These are phyloP conservation scores for Rhagonycha lutea DNA, from an alignment of 2,888 invertebrate species.

Conservation along the genomic window DNA sequence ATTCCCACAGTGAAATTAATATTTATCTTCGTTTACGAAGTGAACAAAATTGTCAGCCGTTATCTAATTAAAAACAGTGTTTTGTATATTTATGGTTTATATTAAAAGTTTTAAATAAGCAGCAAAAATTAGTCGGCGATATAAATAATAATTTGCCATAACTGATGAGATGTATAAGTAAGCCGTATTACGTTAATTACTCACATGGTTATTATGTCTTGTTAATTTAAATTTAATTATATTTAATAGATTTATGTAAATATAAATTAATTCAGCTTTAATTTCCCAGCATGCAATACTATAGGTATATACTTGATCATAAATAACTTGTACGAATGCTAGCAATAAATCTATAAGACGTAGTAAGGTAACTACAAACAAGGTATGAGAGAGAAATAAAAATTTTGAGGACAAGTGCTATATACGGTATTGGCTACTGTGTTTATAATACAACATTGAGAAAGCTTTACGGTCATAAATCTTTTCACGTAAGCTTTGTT, in stretches of 20 bases:
- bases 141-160: neutral
- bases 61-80: neutral
- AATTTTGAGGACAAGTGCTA: slow-evolving; percentile 56
- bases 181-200: neutral
- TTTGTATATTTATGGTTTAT: neutral
- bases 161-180: neutral
- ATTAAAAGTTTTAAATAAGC: neutral
- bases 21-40: neutral
- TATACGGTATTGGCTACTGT: slow-evolving; percentile 54
- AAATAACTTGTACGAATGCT: slow-evolving; percentile 47
- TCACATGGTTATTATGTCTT: neutral
- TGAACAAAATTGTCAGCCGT: neutral
- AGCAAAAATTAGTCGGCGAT: neutral
- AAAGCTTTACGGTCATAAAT: slow-evolving; percentile 49
- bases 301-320: slow-evolving; percentile 36
- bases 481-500: slow-evolving; percentile 35
- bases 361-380: slow-evolving; percentile 53
- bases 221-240: neutral
- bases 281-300: slow-evolving; percentile 11
- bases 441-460: slow-evolving; percentile 51
- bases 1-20: neutral
- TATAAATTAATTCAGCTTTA: neutral
- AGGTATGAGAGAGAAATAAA: slow-evolving; percentile 56
- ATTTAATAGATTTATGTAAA: neutral
- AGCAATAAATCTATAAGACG: slow-evolving; percentile 50